Evolutionary conservation across 2,888 invertebrate genomes (phyloP), one percentile per base, ranked within the genome.

Genomic region (Carterocephalus palaemon): DNA sequence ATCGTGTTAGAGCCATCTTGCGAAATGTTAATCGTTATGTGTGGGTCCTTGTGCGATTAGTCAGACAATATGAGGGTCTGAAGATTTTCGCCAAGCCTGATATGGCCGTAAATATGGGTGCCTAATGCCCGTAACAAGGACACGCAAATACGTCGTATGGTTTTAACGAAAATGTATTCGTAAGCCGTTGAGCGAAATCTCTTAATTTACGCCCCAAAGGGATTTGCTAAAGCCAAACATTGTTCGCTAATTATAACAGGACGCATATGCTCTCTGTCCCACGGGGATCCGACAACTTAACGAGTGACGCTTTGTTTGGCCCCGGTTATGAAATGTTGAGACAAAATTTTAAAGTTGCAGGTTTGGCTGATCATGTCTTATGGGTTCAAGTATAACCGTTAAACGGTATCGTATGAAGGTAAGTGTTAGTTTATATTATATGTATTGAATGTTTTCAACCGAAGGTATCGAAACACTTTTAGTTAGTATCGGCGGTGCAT

Each of bases 191-290:
- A 65, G 68, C 62, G 60, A 76, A 82, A 84, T 85, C 84, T 85
- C 84, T 85, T 85, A 85, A 86, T 85, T 85, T 86, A 85, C 83
- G 86, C 79, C 84, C 85, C 81, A 74, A 76, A 79, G 79, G 85
- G 85, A 85, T 86, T 86, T 81, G 74, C 70, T 73, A 80, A 86
- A 85, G 83, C 85, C 83, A 86, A 85, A 85, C 85, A 85, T 83
- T 85, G 86, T 81, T 79, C 81, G 84, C 86, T 85, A 86, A 86
- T 86, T 86, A 85, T 85, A 84, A 84, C 81, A 69, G 78, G 75
- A 64, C 78, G 70, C 85, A 84, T 79, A 79, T 84, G 85, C 71
- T 69, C 46, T 50, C 48, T 51, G 69, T 85, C 84, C 78, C 86
- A 85, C 84, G 84, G 66, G 78, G 83, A 75, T 84, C 73, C 64